Base-by-base conservation (phyloP, 2,113 vertebrate genomes). In the Malurus elegans region DNA sequence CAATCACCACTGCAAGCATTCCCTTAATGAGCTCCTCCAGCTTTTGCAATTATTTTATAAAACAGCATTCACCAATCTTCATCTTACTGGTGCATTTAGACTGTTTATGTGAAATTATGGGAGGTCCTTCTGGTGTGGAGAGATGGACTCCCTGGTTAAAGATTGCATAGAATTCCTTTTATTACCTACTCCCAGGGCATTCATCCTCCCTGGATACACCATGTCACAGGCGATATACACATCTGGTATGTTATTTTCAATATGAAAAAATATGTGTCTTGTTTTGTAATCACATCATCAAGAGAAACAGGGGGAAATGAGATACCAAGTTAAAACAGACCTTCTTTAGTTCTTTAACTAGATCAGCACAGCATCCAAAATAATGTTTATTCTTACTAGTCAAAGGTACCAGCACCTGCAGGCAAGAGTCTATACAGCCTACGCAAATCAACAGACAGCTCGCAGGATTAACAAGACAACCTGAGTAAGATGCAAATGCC, bases 11-110 rank as follows among this genome's bases (percentile, higher is more conserved):
- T 88, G 94, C 92, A 83, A 95, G 86, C 83, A 92, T 53, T 96
- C 60, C 47, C 58, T 93, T 97, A 96, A 96, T 92, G 71, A 95
- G 86, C 93, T 88, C 48, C 74, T 87, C 83, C 61, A 88, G 81
- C 34, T 93, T 91, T 72, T 95, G 60, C 81, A 93, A 90, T 92
- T 86, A 83, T 95, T 96, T 94, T 84, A 92, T 86, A 83, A 93
- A 94, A 84, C 7, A 90, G 31, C 2, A 26, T 92, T 92, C 87
- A 91, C 78, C 83, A 75, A 87, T 88, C 90, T 96, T 92, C 72
- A 87, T 74, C 72, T 70, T 82, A 24, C 45, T 73, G 26, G 48
- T 56, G 40, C 48, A 56, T 88, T 85, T 88, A 83, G 67, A 69
- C 70, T 73, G 58, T 62, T 87, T 83, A 95, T 93, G 90, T 91